Base-by-base conservation (phyloP, 2,888 invertebrate genomes). In the Acleris holmiana region DNA sequence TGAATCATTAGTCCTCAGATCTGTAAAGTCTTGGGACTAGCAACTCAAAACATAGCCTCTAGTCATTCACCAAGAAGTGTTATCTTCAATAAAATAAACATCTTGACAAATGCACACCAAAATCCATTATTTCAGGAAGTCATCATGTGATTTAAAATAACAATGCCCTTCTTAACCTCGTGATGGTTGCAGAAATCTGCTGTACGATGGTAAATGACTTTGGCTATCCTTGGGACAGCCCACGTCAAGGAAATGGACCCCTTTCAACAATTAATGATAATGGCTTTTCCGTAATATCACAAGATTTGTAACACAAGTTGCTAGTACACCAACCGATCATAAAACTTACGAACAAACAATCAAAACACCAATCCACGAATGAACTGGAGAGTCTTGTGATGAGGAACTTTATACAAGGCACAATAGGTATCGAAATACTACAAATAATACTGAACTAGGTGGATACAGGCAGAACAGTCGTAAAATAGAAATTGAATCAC, bases 361-460 rank as follows among this genome's bases (percentile, higher is more conserved):
- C 46, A 47, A 50, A 47, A 35, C 56, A 17, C 21, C 35, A 17
- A 44, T 55, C 25, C 44, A 56, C 40, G 21, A 44, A 44, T 55
- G 44, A 47, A 35, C 13, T 35, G 35, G 13, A 35, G 13, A 19
- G 64, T 64, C 64, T 64, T 64, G 53, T 59, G 29, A 29, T 53
- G 53, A 64, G 64, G 64, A 64, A 64, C 64, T 64, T 55, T 55
- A 17, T 53, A 53, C 53, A 48, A 64, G 58, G 58, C 64, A 64
- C 64, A 49, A 64, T 40, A 19, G 40, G 57, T 41, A 21, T 46
- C 13, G 19, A 59, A 49, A 59, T 64, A 64, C 48, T 53, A 35
- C 47, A 25, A 54, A 59, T 64, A 64, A 64, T 64, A 64, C 64
- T 64, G 64, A 41, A 58, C 64, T 59, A 64, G 46, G 17, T 15